Percentiles rank a stretch among this genome's conserved stretches.
Evolutionary conservation across 2,113 vertebrate genomes (phyloP).

Genomic region (Spilogale gracilis): DNA sequence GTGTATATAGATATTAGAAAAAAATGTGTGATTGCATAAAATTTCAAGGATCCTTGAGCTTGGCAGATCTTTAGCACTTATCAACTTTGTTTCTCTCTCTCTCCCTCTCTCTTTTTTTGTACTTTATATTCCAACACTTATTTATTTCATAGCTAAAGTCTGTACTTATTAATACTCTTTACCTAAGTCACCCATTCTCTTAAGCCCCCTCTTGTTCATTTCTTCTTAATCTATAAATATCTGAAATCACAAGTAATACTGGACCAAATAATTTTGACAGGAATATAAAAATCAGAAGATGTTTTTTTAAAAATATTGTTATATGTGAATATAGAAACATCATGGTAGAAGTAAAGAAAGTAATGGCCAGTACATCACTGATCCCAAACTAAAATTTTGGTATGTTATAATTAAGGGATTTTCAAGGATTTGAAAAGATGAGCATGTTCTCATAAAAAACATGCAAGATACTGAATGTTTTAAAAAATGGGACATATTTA

Average conservation of each 20-base stretch:
- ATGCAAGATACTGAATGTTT: neutral
- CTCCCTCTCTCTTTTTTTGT: neutral
- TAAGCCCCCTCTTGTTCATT: neutral
- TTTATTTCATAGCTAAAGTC: neutral
- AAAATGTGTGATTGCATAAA: neutral
- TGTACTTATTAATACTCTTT: neutral
- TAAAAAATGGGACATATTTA: neutral
- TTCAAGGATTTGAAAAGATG: neutral
- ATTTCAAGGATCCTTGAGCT: neutral
- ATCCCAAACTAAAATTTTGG: neutral
- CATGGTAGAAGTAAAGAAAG: neutral
- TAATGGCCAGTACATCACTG: neutral
- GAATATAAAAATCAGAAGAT: neutral
- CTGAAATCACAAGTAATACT: neutral
- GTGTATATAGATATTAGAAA: neutral
- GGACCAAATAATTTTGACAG: neutral
- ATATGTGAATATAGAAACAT: neutral
- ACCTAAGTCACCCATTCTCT: neutral
- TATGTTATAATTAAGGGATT: neutral
- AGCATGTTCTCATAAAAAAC: neutral
- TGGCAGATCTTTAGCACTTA: neutral
- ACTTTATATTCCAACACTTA: neutral
- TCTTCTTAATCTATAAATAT: neutral
- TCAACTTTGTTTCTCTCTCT: neutral
- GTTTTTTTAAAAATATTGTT: neutral